Conservation (phyloP, 2,888 invertebrate genomes). For the Cremastinae sp. region DNA sequence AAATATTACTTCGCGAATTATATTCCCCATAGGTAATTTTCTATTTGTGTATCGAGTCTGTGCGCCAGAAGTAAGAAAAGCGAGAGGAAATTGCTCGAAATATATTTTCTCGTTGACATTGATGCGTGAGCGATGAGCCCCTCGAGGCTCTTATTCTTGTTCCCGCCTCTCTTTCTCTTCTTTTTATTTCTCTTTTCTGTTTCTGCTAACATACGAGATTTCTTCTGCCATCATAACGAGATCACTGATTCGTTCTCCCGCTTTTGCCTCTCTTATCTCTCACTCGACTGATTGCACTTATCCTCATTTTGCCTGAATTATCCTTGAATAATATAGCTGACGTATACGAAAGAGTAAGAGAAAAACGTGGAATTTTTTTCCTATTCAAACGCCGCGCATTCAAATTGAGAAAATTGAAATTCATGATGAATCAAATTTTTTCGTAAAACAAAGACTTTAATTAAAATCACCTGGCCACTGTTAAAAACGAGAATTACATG, state of each 20-base stretch:
- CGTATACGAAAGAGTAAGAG: no score
- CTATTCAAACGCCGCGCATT: constrained; percentile 7
- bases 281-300: constrained; percentile 9
- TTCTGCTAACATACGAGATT: no score
- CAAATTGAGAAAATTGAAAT: constrained; percentile 9
- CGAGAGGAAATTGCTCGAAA: constrained; percentile 11
- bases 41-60: not conserved
- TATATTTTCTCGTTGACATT: constrained; percentile 24
- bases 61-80: not conserved
- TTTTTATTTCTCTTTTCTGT: no score
- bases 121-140: not conserved
- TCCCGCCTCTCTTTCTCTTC: no score
- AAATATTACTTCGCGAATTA: no score
- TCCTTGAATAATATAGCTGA: not conserved
- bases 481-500: no score
- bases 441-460: no score
- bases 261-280: constrained; percentile 13
- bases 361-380: constrained; percentile 1
- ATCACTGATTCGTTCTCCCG: constrained; percentile 7
- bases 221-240: constrained; percentile 10
- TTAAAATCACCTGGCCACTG: no score
- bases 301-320: constrained; percentile 18
- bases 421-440: no score
- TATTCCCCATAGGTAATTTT: not conserved
- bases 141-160: no score